Evolutionary conservation across 2,113 vertebrate species (phyloP).

Genomic region (Dasypus novemcinctus): DNA sequence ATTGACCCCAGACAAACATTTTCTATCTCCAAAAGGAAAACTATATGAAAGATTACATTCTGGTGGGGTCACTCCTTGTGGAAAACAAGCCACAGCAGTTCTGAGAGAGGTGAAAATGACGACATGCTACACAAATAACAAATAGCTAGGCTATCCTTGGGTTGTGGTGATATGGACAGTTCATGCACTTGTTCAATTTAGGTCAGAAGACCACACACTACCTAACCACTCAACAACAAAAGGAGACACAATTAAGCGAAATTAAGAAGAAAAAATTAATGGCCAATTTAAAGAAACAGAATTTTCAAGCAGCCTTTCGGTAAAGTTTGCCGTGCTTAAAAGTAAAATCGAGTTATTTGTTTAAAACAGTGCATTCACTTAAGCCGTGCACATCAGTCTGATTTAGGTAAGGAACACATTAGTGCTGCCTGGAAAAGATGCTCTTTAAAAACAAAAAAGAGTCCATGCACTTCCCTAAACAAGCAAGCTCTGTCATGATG

Average conservation of each 20-base stretch:
- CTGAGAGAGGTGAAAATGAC: background rate
- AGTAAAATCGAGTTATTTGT: background rate
- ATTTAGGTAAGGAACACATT: conserved; percentile 30
- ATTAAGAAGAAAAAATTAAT: background rate
- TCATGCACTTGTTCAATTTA: conserved; percentile 37
- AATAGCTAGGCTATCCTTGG: background rate
- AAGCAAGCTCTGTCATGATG: conserved; percentile 20
- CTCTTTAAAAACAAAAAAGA: background rate
- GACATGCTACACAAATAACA: background rate
- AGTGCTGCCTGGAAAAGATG: background rate
- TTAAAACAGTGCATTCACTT: background rate
- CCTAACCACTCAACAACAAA: background rate
- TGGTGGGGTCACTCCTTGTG: background rate
- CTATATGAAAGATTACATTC: background rate
- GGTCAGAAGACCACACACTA: background rate
- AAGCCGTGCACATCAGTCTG: background rate
- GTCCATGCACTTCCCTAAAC: conserved; percentile 11
- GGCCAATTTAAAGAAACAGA: background rate
- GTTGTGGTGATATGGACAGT: background rate
- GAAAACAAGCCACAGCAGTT: background rate
- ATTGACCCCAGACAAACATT: background rate
- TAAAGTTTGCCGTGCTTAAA: conserved; percentile 26
- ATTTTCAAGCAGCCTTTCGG: background rate
- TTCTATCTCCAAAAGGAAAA: background rate
- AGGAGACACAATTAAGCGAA: background rate